Percentiles rank a stretch among this genome's conserved stretches.
Conservation (phyloP, 1,140 invertebrate genomes). For the Adelges cooleyi region DNA sequence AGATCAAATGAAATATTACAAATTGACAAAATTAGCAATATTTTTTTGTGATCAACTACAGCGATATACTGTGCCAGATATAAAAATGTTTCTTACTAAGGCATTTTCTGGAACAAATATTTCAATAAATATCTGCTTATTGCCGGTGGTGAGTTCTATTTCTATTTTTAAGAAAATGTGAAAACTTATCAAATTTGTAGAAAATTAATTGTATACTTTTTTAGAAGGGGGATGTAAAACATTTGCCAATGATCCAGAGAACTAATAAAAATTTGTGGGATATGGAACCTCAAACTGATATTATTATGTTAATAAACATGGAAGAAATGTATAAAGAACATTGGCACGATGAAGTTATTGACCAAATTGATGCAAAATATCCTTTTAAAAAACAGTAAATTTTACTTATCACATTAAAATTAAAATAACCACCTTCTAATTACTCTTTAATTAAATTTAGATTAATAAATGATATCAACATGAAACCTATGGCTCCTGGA, state of each 20-base stretch:
- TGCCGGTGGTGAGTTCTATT: too few relatives aligned
- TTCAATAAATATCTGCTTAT: neutral
- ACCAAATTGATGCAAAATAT: neutral
- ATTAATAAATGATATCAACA: constrained; percentile 5
- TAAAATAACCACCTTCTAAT: too few relatives aligned
- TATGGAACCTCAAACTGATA: constrained; percentile 9
- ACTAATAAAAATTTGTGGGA: neutral
- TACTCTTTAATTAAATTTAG: too few relatives aligned
- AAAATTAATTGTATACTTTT: neutral
- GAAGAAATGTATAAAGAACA: neutral
- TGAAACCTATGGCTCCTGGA: constrained; percentile 1
- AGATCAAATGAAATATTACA: neutral
- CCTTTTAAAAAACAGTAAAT: constrained; percentile 10
- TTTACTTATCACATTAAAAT: neutral
- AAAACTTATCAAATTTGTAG: neutral
- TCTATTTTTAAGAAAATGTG: neutral
- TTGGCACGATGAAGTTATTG: neutral
- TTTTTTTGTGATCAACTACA: neutral
- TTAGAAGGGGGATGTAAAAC: neutral
- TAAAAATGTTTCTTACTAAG: neutral
- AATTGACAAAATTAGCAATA: constrained; percentile 10
- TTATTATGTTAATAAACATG: constrained; percentile 6
- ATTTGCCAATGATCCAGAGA: neutral
- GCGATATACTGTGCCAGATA: neutral
- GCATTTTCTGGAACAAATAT: neutral